Conservation (phyloP, 2,888 invertebrate species). For the Aporophyla lueneburgensis region DNA sequence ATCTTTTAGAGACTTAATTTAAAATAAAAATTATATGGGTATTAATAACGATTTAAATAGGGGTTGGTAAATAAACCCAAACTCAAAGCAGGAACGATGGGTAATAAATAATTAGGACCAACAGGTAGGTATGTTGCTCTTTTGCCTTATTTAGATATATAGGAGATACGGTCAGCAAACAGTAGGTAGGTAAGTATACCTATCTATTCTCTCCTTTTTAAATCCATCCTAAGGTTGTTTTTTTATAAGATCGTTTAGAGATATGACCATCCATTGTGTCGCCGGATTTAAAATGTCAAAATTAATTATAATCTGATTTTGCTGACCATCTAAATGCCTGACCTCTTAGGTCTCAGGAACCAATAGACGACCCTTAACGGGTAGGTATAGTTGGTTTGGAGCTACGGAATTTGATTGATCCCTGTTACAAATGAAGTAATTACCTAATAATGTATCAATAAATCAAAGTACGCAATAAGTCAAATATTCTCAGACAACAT, state of each 20-base stretch:
- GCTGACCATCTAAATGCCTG: not conserved
- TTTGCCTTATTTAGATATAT: not conserved
- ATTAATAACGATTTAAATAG: conserved; percentile 37
- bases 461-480: conserved; percentile 5
- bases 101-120: conserved; percentile 46
- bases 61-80: conserved; percentile 33
- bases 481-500: conserved; percentile 3
- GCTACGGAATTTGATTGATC: not conserved
- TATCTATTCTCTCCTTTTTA: not conserved
- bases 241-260: too few species aligned
- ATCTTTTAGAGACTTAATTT: conserved; percentile 50
- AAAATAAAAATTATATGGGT: conserved; percentile 58
- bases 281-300: too few species aligned
- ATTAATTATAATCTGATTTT: not conserved
- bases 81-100: conserved; percentile 18
- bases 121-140: conserved; percentile 20
- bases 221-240: not conserved
- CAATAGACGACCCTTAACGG: not conserved
- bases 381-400: not conserved
- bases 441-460: conserved; percentile 11
- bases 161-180: not conserved
- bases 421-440: not conserved
- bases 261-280: too few species aligned
- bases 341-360: not conserved
- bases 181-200: not conserved